Percentiles rank a stretch among this genome's conserved stretches.
phyloP scores from a whole-genome alignment of 2,797 vertebrate genomes.

The Erethizon dorsatum region DNA sequence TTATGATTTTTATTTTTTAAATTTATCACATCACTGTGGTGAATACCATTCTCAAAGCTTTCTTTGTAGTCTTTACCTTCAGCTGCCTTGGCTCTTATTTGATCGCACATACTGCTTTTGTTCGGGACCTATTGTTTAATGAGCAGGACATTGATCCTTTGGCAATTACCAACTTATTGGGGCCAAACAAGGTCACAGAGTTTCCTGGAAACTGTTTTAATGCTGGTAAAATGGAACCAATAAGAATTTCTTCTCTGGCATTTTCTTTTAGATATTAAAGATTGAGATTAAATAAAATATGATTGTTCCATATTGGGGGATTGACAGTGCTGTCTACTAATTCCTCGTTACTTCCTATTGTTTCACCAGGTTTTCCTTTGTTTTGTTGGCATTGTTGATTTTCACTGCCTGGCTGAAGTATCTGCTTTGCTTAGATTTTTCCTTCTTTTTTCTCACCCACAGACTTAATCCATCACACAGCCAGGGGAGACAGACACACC shows the following conservation, averaged over 20 bases:
- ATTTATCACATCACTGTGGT: conserved; percentile 56
- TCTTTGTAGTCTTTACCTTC: conserved; percentile 85
- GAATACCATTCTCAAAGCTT: conserved; percentile 78
- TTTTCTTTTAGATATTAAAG: conserved; percentile 76
- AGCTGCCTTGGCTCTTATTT: conserved; percentile 84
- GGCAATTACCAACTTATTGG: conserved; percentile 88
- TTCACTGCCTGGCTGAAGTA: conserved; percentile 53
- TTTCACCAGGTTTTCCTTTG: conserved; percentile 77
- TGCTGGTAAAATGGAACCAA: conserved; percentile 71
- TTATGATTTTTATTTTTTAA: not conserved
- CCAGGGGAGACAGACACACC: conserved; percentile 77
- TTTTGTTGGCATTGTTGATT: conserved; percentile 51
- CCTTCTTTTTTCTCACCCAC: not conserved
- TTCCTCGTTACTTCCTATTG: conserved; percentile 72
- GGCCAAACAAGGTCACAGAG: conserved; percentile 85
- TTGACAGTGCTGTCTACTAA: conserved; percentile 55
- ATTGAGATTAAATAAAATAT: conserved; percentile 70
- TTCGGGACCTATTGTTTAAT: conserved; percentile 87
- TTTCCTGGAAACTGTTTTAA: conserved; percentile 72
- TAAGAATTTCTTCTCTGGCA: conserved; percentile 78
- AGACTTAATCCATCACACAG: conserved; percentile 59
- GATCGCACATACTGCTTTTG: conserved; percentile 83
- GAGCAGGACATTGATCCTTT: conserved; percentile 87
- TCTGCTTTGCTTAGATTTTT: conserved; percentile 27
- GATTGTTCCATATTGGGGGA: conserved; percentile 48